Percentiles rank a stretch among this genome's conserved stretches.
phyloP scores from a whole-genome alignment of 2,797 vertebrate genomes.

The Hydrophis major region DNA sequence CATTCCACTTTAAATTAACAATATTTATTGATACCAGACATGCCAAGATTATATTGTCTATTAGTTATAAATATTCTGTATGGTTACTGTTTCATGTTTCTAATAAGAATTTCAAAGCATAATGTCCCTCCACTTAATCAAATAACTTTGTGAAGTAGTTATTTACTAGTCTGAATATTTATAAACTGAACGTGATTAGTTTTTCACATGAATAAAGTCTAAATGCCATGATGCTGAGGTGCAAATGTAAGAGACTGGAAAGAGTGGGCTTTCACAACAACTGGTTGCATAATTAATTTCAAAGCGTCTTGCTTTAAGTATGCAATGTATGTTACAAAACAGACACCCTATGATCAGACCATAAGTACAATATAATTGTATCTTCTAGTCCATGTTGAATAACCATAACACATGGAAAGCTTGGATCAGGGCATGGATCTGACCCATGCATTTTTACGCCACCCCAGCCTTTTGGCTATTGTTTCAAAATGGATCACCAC shows the following conservation, averaged over 20 bases:
- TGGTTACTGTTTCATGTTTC: not conserved
- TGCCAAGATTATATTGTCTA: not conserved
- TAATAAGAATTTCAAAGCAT: not conserved
- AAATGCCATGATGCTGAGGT: not conserved
- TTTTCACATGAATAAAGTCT: not conserved
- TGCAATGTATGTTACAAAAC: not conserved
- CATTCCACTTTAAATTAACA: not conserved
- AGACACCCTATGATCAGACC: not conserved
- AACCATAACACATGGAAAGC: not conserved
- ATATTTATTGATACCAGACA: not conserved
- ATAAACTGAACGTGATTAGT: not conserved
- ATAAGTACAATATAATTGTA: not conserved
- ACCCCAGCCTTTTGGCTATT: not conserved
- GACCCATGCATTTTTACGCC: not conserved
- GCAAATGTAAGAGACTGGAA: not conserved
- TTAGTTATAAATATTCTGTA: not conserved
- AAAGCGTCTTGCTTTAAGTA: not conserved
- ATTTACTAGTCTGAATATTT: not conserved
- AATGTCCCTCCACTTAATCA: not conserved
- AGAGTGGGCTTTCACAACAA: not conserved
- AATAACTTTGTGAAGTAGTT: not conserved
- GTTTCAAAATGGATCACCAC: not conserved
- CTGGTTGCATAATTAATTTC: not conserved
- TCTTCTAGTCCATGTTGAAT: not conserved
- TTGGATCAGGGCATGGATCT: not conserved